Evolutionary conservation across 2,888 invertebrate genomes (phyloP), one percentile per base, ranked within the genome.

Genomic region (Kryphioiulus occultus): DNA sequence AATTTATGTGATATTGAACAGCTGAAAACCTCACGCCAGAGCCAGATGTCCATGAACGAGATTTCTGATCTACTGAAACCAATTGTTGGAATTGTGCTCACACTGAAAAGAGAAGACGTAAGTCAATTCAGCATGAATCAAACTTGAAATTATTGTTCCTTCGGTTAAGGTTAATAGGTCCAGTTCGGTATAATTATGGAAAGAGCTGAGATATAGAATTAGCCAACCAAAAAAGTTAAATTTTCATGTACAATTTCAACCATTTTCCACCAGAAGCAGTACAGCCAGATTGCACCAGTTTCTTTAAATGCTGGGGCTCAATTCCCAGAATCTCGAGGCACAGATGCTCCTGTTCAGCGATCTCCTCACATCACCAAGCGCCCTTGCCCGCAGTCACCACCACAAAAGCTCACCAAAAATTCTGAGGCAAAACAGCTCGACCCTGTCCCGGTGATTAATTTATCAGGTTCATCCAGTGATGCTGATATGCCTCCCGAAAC

Each of bases 21-120:
- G 88, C 10, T 88, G 44, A 86, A 86, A 88, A 88, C 88, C 7
- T 88, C 88, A 10, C 44, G 88, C 17, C 85, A 88, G 19, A 88
- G 88, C 59, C 88, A 88, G 22, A 32, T 86, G 59, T 47, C 47
- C 1, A 12, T 17, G 47, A 30, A 86, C n/a, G 44, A 87, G 12
- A 10, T 86, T 26, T 35, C 53, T 15, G 85, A 85, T 1, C 26
- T 10, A 15, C 44, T 88, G 53, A 88, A 86, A 59, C 88, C 88
- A 12, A 39, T 86, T 10, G 85, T 88, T 39, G 88, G 88, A 53
- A 68, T 88, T 19, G 35, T 83, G 3, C 30, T 87, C 17, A 35
- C 35, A 17, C 15, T 87, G n/a, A 83, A 87, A 15, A 86, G 47
- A 47, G 47, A 83, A 26, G 83, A 87, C 32, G 85, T 39, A 42